These are phyloP conservation scores for Cyaniris semiargus DNA, from an alignment of 2,888 invertebrate genomes.

Conservation along the genomic window DNA sequence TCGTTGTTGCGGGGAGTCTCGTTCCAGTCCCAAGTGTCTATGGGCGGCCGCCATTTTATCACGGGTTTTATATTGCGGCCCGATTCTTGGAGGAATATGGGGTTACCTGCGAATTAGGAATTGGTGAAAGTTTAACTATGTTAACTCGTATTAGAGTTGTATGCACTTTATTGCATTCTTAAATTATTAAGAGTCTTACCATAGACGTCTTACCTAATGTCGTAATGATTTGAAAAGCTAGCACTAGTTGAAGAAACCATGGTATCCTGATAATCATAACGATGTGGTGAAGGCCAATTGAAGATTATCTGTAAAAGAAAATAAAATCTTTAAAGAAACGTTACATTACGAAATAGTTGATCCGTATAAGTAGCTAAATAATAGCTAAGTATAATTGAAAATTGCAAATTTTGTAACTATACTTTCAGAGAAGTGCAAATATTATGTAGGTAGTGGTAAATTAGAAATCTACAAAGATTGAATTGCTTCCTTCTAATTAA, in stretches of 20 bases:
- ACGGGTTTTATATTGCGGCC: constrained; percentile 61
- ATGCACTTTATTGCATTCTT: neutral
- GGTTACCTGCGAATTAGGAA: constrained; percentile 61
- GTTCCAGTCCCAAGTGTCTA: constrained; percentile 74
- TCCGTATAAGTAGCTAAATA: no score
- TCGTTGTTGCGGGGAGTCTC: constrained; percentile 62
- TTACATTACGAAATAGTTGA: no score
- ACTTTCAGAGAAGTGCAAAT: neutral
- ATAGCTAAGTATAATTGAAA: no score
- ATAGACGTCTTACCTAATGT: constrained; percentile 58
- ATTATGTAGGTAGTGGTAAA: neutral
- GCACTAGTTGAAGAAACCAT: constrained; percentile 61
- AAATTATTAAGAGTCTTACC: no score
- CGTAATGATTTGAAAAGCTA: constrained; percentile 50
- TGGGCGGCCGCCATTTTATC: constrained; percentile 74
- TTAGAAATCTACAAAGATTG: constrained; percentile 9
- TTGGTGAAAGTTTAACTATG: neutral
- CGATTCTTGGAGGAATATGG: constrained; percentile 65
- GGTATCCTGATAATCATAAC: constrained; percentile 72
- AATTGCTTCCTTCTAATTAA: constrained; percentile 2
- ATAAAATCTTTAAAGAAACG: constrained; percentile 24
- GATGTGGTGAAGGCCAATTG: constrained; percentile 46
- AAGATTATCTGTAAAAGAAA: constrained; percentile 60
- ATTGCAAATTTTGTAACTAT: neutral
- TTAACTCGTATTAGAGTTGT: no score